These are phyloP conservation scores for Gulo gulo DNA, from an alignment of 2,113 vertebrate genomes.

Conservation along the genomic window DNA sequence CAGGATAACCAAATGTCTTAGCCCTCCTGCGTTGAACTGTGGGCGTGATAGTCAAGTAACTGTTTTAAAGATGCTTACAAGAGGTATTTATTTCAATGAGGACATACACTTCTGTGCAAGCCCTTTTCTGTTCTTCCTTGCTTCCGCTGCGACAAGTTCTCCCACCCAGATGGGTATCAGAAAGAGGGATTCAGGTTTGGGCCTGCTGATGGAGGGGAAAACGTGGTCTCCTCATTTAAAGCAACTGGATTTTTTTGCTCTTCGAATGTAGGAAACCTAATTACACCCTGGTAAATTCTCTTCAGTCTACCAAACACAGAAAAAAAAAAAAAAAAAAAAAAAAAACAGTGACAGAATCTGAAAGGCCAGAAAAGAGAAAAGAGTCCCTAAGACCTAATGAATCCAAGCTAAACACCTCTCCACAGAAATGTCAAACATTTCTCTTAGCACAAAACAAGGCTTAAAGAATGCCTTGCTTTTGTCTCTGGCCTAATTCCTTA, in stretches of 20 bases:
- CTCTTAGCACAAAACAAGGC: constrained; percentile 94
- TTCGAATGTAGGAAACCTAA: constrained; percentile 95
- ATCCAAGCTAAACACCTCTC: constrained; percentile 97
- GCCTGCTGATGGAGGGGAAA: constrained; percentile 88
- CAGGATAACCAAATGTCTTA: not conserved
- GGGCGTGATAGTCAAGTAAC: not conserved
- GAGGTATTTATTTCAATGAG: constrained; percentile 70
- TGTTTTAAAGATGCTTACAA: not conserved
- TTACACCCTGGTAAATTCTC: constrained; percentile 96
- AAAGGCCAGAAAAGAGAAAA: constrained; percentile 88
- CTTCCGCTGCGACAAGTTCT: constrained; percentile 80
- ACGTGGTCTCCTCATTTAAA: constrained; percentile 89
- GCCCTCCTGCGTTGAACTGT: not conserved
- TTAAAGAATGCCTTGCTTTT: constrained; percentile 95
- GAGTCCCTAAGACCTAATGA: constrained; percentile 96
- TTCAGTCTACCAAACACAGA: constrained; percentile 92
- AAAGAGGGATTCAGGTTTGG: constrained; percentile 89
- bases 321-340: constrained; percentile 90
- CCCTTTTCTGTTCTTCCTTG: constrained; percentile 83
- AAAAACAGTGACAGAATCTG: constrained; percentile 89
- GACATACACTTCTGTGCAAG: constrained; percentile 69
- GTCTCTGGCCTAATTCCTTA: constrained; percentile 96
- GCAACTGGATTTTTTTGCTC: constrained; percentile 92
- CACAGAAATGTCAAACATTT: constrained; percentile 96
- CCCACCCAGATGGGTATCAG: constrained; percentile 76